Evolutionary conservation across 92 coral and sea anemone genomes (phyloP).

Genomic region (Bergia puertoricense): DNA sequence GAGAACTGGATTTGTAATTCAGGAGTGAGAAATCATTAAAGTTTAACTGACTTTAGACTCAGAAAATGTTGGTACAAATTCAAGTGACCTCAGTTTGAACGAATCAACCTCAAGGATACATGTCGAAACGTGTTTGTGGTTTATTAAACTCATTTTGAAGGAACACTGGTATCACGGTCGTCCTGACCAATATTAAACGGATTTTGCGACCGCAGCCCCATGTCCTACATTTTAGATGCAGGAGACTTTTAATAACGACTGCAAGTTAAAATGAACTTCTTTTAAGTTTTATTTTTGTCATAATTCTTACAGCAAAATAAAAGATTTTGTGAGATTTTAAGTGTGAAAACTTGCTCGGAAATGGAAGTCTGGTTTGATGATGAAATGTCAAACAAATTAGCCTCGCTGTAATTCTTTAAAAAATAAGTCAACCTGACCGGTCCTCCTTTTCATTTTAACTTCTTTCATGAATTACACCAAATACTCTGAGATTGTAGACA

Average conservation of each 20-base stretch:
- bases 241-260: background rate
- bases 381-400: too few species aligned
- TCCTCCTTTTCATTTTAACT: too few species aligned
- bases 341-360: background rate
- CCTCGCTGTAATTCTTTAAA: too few species aligned
- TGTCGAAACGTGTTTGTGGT: background rate
- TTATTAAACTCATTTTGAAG: background rate
- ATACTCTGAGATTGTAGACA: too few species aligned
- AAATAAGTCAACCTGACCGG: too few species aligned
- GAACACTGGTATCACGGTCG: background rate
- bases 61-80: conserved; percentile 1
- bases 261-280: background rate
- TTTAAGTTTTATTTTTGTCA: background rate
- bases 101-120: background rate
- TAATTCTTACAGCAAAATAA: background rate
- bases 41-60: conserved; percentile 26
- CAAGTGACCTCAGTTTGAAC: background rate
- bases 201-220: background rate
- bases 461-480: too few species aligned
- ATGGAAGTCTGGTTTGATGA: background rate
- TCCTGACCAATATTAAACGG: background rate
- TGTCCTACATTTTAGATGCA: background rate
- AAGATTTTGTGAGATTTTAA: background rate
- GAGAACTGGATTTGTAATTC: background rate
- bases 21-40: conserved; percentile 35